Conservation (phyloP, 1,140 invertebrate genomes). For the Drosophila takahashii region DNA sequence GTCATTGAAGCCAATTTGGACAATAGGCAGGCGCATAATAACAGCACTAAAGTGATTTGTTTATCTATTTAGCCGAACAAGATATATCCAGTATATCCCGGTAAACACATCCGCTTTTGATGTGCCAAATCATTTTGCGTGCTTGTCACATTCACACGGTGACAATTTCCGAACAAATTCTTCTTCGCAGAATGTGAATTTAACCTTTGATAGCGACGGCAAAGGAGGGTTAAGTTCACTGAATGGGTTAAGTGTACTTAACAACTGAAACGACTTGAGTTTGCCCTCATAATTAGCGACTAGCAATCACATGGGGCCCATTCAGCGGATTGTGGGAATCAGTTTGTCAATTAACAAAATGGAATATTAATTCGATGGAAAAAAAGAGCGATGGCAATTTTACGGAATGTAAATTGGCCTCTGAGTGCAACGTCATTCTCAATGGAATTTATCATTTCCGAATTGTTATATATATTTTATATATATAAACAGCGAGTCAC, state of each 20-base stretch:
- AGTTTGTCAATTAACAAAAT: conserved; percentile 43
- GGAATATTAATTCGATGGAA: conserved; percentile 35
- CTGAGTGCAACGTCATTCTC: conserved; percentile 17
- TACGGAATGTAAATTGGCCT: conserved; percentile 22
- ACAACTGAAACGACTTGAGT: conserved; percentile 1
- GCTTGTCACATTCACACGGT: conserved; percentile 27
- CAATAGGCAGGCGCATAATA: conserved; percentile 5
- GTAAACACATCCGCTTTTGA: conserved; percentile 18
- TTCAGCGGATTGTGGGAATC: conserved; percentile 26
- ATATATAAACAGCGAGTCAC: conserved; percentile 30
- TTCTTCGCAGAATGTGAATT: background rate
- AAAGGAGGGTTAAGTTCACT: background rate
- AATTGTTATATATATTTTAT: conserved; percentile 14
- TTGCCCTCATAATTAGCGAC: conserved; percentile 27
- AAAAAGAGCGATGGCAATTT: conserved; percentile 28
- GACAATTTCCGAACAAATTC: conserved; percentile 13
- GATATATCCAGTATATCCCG: conserved; percentile 23
- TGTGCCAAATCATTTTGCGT: conserved; percentile 38
- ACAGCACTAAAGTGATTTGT: conserved; percentile 28
- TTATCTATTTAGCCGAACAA: conserved; percentile 27
- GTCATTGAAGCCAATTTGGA: conserved; percentile 12
- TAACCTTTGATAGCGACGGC: conserved; percentile 11
- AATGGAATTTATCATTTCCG: conserved; percentile 43
- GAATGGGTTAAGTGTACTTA: conserved; percentile 13
- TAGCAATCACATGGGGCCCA: conserved; percentile 31